Conservation (phyloP, 2,113 vertebrate genomes). For the Irena cyanogastra region DNA sequence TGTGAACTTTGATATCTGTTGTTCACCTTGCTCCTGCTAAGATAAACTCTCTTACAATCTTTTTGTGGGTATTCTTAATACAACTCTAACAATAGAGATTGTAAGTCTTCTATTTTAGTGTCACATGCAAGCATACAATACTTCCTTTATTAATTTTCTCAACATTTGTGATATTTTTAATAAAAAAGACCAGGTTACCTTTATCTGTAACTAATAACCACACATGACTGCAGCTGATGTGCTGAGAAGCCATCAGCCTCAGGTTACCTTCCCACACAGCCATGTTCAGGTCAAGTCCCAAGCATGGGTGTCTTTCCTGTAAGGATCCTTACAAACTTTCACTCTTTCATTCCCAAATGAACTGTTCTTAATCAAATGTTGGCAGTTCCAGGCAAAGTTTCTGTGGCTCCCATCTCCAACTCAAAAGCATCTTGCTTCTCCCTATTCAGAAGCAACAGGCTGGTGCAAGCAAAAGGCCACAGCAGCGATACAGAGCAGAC, state of each 20-base stretch:
- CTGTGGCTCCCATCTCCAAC: background rate
- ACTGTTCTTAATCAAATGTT: background rate
- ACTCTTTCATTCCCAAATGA: background rate
- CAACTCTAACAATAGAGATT: background rate
- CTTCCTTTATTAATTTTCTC: background rate
- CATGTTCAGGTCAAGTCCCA: background rate
- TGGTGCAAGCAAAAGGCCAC: background rate
- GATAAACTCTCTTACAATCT: background rate
- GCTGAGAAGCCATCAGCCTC: background rate
- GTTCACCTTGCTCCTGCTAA: background rate
- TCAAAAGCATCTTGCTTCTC: background rate
- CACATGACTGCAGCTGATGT: background rate
- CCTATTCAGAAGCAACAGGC: background rate
- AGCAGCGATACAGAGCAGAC: background rate
- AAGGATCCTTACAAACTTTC: background rate
- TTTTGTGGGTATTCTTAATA: background rate
- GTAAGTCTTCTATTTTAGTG: background rate
- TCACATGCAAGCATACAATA: background rate
- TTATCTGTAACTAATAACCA: background rate
- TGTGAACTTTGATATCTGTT: background rate
- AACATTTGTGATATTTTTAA: background rate
- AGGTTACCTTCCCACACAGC: background rate
- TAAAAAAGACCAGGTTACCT: background rate
- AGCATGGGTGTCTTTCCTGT: background rate
- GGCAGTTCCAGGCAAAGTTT: background rate